Conservation (phyloP, 2,888 invertebrate genomes). For the Allophyes oxyacanthae region DNA sequence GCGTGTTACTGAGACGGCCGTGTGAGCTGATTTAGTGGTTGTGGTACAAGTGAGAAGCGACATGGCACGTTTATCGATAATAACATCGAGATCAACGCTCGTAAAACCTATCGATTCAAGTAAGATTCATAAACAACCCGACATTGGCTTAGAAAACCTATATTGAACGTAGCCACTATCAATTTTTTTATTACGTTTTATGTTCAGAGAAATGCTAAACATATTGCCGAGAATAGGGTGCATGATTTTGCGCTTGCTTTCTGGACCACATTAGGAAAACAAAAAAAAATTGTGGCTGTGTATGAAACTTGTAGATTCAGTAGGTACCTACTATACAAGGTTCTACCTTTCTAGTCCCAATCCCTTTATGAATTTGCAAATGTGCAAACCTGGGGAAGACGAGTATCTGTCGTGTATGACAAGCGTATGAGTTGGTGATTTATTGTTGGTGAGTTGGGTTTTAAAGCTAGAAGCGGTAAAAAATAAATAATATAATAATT, state of each 20-base stretch:
- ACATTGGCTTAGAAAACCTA: no score
- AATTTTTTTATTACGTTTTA: no score
- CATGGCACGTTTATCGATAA: constrained; percentile 32
- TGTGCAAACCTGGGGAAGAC: constrained; percentile 26
- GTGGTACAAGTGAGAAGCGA: constrained; percentile 50
- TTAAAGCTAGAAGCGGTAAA: constrained; percentile 17
- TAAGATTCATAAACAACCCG: no score
- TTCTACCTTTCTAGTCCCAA: no score
- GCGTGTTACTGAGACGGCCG: constrained; percentile 55
- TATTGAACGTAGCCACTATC: no score
- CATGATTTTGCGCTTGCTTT: no score
- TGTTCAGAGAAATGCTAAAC: no score
- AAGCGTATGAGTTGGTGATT: constrained; percentile 43
- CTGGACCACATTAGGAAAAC: no score
- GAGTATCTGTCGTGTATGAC: constrained; percentile 42
- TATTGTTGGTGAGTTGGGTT: constrained; percentile 30
- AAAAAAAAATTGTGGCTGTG: constrained; percentile 36
- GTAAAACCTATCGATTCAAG: no score
- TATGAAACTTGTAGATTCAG: constrained; percentile 21
- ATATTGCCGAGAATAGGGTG: no score
- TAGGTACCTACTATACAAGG: no score
- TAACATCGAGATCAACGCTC: no score
- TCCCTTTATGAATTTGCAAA: constrained; percentile 45
- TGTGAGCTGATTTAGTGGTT: constrained; percentile 64
- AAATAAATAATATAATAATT: constrained; percentile 6